Evolutionary conservation across 2,888 invertebrate species (phyloP).

Genomic region (Hirtodrosophila alboralis): DNA sequence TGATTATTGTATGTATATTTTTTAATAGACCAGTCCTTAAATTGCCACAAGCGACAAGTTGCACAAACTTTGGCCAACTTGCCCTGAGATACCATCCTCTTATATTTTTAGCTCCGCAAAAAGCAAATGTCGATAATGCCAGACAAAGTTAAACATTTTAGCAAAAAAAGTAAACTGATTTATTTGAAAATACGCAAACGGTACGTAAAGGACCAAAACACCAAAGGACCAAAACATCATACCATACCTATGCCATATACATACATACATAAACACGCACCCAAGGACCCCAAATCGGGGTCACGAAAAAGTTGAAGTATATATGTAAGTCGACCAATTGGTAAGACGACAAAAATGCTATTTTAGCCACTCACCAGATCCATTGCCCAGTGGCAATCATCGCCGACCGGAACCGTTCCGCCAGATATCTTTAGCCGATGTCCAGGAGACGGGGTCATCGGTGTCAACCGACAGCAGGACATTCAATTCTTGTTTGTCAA

Average conservation of each 20-base stretch:
- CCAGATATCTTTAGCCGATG: slow-evolving; percentile 23
- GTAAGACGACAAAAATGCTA: slow-evolving; percentile 45
- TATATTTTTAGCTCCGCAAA: slow-evolving; percentile 10
- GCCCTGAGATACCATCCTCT: slow-evolving; percentile 22
- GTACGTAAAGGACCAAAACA: slow-evolving; percentile 2
- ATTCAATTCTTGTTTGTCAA: slow-evolving; percentile 24
- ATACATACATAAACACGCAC: background rate
- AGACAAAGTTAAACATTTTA: slow-evolving; percentile 41
- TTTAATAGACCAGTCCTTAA: slow-evolving; percentile 1
- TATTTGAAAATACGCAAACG: slow-evolving; percentile 27
- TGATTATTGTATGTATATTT: too few relatives aligned
- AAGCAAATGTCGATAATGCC: slow-evolving; percentile 44
- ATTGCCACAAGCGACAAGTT: slow-evolving; percentile 34
- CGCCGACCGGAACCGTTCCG: slow-evolving; percentile 49
- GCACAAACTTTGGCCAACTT: slow-evolving; percentile 28
- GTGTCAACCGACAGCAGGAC: slow-evolving; percentile 16
- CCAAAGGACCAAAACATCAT: background rate
- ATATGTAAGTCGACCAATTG: slow-evolving; percentile 45
- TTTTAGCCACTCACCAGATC: slow-evolving; percentile 39
- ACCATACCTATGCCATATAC: too few relatives aligned
- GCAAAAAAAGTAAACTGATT: slow-evolving; percentile 43
- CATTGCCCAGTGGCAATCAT: slow-evolving; percentile 29
- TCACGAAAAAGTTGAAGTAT: slow-evolving; percentile 35
- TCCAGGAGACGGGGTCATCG: slow-evolving; percentile 13
- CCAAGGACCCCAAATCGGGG: slow-evolving; percentile 19